Percentiles rank a stretch among this genome's conserved stretches.
Evolutionary conservation across 2,888 invertebrate species (phyloP).

Genomic region (Philereme vetulata): DNA sequence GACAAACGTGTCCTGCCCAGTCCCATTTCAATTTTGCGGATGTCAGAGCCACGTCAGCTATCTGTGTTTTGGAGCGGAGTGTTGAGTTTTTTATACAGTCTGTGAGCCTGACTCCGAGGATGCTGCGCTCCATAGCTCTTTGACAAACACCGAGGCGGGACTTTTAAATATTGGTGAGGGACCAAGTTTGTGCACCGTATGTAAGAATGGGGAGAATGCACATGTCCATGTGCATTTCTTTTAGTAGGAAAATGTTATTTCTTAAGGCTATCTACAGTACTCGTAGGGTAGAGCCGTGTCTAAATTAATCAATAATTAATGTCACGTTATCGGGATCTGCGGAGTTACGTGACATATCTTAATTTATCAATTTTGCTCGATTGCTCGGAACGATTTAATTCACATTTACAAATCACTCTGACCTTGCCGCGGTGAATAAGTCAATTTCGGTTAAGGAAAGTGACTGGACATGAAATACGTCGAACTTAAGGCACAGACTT

Average conservation of each 20-base stretch:
- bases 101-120: too few species aligned
- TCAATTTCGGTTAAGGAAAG: conserved; percentile 18
- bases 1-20: too few species aligned
- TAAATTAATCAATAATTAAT: conserved; percentile 50
- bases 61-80: too few species aligned
- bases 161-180: too few species aligned
- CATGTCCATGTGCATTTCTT: conserved; percentile 12
- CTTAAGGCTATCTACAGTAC: conserved; percentile 10
- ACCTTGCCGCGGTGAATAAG: conserved; percentile 27
- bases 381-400: conserved; percentile 57
- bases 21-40: too few species aligned
- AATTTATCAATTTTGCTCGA: conserved; percentile 58
- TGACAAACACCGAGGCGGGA: too few species aligned
- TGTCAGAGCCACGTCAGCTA: too few species aligned
- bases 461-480: neutral
- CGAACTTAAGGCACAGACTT: too few species aligned
- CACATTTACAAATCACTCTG: conserved; percentile 43
- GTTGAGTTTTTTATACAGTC: too few species aligned
- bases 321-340: conserved; percentile 51
- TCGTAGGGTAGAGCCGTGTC: conserved; percentile 37
- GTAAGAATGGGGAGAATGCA: too few species aligned
- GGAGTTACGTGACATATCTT: conserved; percentile 47
- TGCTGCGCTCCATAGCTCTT: too few species aligned
- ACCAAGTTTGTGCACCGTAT: too few species aligned
- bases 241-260: conserved; percentile 7